Evolutionary conservation across 2,888 invertebrate genomes (phyloP).

Genomic region (Epirrhoe tristata): DNA sequence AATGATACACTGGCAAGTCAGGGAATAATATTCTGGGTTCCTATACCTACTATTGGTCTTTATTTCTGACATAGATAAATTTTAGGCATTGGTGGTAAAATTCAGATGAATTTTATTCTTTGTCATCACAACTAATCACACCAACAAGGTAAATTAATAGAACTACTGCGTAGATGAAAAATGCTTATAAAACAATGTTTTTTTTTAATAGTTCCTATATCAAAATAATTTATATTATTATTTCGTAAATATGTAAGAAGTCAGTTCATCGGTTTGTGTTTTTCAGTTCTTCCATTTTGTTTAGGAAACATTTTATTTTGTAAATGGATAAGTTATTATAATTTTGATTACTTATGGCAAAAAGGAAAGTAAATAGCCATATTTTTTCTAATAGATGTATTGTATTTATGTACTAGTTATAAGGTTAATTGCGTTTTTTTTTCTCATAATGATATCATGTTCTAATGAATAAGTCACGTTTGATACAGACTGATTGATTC

Average conservation of each 20-base stretch:
- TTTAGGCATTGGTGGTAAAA: background rate
- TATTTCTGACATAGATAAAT: background rate
- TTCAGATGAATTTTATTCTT: too few species aligned
- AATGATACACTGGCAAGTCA: background rate
- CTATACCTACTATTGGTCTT: too few species aligned
- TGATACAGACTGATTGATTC: slow-evolving; percentile 50
- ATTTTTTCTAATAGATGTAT: slow-evolving; percentile 36
- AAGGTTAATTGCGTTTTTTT: slow-evolving; percentile 29
- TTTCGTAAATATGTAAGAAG: slow-evolving; percentile 25
- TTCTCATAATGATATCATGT: slow-evolving; percentile 12
- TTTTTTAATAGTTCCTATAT: slow-evolving; percentile 25
- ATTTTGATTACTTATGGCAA: slow-evolving; percentile 43
- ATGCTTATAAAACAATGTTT: background rate
- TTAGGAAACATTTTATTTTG: slow-evolving; percentile 35
- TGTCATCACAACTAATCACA: background rate
- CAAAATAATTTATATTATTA: background rate
- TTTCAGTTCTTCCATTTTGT: slow-evolving; percentile 53
- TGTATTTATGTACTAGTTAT: slow-evolving; percentile 31
- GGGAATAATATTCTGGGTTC: background rate
- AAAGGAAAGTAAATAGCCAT: slow-evolving; percentile 41
- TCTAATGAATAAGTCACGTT: slow-evolving; percentile 18
- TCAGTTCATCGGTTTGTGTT: slow-evolving; percentile 25
- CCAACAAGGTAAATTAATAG: too few species aligned
- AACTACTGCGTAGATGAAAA: slow-evolving; percentile 9
- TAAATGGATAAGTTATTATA: slow-evolving; percentile 30